Conservation (phyloP, 1,140 invertebrate genomes). For the Leptinotarsa lineolata region DNA sequence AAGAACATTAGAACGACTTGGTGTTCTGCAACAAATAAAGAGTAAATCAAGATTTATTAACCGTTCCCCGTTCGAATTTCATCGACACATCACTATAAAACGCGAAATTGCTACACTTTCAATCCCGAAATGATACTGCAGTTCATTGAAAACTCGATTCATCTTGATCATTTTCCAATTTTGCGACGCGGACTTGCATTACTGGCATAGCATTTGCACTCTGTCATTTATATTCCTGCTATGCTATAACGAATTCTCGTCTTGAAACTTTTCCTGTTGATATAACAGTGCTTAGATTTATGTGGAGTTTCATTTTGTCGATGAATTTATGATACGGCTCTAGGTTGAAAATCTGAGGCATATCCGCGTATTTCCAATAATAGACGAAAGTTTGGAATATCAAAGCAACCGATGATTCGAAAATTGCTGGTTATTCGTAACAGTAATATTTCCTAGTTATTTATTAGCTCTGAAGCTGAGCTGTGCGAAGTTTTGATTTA, state of each 20-base stretch:
- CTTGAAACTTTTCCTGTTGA: background rate
- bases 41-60: background rate
- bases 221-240: constrained; percentile 3
- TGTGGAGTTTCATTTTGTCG: constrained; percentile 10
- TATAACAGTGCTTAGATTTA: background rate
- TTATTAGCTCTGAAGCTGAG: too few relatives aligned
- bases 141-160: constrained; percentile 22
- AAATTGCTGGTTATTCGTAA: too few relatives aligned
- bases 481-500: too few relatives aligned
- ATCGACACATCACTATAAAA: background rate
- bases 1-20: background rate
- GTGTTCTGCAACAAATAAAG: background rate
- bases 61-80: background rate
- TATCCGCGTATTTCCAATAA: too few relatives aligned
- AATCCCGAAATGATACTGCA: constrained; percentile 8
- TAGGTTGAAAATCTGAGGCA: background rate
- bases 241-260: background rate
- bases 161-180: constrained; percentile 22
- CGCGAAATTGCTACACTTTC: background rate
- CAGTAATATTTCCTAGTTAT: too few relatives aligned
- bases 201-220: constrained; percentile 12
- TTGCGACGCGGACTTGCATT: background rate
- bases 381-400: too few relatives aligned
- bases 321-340: constrained; percentile 12
- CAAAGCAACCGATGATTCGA: too few relatives aligned